A percentile compares a stretch with the other conserved stretches of the same genome.
These are phyloP conservation scores for Aphaenogaster floridana DNA, from an alignment of 1,140 invertebrate genomes.

Conservation along the genomic window DNA sequence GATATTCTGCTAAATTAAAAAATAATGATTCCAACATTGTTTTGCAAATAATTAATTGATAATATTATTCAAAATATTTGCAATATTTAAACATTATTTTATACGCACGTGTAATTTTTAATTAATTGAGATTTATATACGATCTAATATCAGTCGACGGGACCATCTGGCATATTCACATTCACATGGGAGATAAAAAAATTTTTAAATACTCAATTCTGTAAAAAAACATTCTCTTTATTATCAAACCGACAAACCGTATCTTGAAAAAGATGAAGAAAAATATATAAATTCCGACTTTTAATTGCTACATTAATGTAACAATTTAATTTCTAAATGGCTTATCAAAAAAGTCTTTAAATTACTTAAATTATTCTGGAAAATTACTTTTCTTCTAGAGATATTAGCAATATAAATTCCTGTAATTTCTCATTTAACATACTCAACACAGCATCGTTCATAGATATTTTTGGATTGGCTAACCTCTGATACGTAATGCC, in stretches of 20 bases:
- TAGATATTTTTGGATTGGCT: background rate
- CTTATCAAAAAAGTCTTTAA: background rate
- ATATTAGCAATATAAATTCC: background rate
- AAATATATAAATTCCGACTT: background rate
- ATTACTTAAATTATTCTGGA: too few species aligned
- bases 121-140: slow-evolving; percentile 9
- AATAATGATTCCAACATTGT: background rate
- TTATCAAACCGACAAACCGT: background rate
- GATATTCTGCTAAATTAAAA: background rate
- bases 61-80: slow-evolving; percentile 9
- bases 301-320: background rate
- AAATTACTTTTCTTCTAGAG: background rate
- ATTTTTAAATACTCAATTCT: background rate
- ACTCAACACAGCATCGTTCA: background rate
- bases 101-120: background rate
- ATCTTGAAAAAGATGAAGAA: background rate
- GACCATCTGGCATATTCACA: background rate
- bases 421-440: slow-evolving; percentile 11
- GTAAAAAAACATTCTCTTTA: background rate
- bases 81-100: background rate
- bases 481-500: background rate
- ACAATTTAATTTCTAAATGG: background rate
- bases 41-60: background rate
- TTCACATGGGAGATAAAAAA: background rate
- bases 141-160: background rate